Evolutionary conservation across 2,113 vertebrate species (phyloP).

Genomic region (Phoxinus phoxinus): DNA sequence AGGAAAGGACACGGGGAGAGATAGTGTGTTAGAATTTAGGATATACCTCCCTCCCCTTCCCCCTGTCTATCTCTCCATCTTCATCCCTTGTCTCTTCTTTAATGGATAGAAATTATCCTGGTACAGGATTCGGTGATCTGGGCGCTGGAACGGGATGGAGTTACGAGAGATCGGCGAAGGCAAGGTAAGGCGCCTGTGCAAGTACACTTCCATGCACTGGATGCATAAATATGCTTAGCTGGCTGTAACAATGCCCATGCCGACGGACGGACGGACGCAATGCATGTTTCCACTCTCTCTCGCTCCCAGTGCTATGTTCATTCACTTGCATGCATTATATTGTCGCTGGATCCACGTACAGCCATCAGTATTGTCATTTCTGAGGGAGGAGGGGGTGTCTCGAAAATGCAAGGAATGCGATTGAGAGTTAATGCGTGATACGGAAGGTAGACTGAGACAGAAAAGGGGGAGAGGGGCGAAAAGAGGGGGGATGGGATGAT

Average conservation of each 20-base stretch:
- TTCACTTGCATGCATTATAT: slow-evolving; percentile 49
- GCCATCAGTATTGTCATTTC: slow-evolving; percentile 68
- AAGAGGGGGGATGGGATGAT: slow-evolving; percentile 67
- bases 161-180: slow-evolving; percentile 89
- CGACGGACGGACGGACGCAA: slow-evolving; percentile 39
- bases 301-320: slow-evolving; percentile 42
- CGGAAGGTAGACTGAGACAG: slow-evolving; percentile 64
- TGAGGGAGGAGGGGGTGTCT: slow-evolving; percentile 63
- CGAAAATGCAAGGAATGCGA: slow-evolving; percentile 75
- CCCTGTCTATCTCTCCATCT: slow-evolving; percentile 75
- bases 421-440: slow-evolving; percentile 71
- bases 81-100: slow-evolving; percentile 74
- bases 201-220: slow-evolving; percentile 49
- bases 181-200: slow-evolving; percentile 80
- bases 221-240: slow-evolving; percentile 51
- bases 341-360: slow-evolving; percentile 64
- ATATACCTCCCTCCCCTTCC: slow-evolving; percentile 65
- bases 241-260: slow-evolving; percentile 67
- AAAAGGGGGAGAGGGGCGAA: slow-evolving; percentile 41
- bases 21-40: slow-evolving; percentile 69
- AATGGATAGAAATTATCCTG: slow-evolving; percentile 93
- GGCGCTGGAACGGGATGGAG: slow-evolving; percentile 89
- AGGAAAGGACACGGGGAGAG: slow-evolving; percentile 67
- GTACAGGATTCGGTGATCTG: slow-evolving; percentile 88
- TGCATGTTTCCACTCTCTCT: slow-evolving; percentile 36